These are phyloP conservation scores for Andrena camellia DNA, from an alignment of 2,888 invertebrate species.

Conservation along the genomic window DNA sequence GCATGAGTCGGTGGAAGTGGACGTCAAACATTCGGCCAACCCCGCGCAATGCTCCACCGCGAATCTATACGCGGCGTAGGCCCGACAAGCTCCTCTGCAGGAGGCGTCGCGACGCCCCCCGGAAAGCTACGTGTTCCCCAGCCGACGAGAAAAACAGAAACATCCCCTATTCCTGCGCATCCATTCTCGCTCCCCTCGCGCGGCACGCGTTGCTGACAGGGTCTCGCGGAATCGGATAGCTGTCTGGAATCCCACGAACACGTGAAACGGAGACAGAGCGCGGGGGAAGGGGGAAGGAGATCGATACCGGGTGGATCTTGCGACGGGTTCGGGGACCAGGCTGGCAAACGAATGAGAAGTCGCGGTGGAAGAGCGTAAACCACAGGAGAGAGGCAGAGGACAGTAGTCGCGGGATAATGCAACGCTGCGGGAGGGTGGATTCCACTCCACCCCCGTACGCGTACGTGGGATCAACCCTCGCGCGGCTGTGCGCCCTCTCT, in stretches of 20 bases:
- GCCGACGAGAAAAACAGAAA: background rate
- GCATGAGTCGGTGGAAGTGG: too few relatives aligned
- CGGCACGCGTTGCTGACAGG: slow-evolving; percentile 30
- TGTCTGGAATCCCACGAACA: slow-evolving; percentile 29
- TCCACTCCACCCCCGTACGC: slow-evolving; percentile 4
- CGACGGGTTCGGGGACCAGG: background rate
- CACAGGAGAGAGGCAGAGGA: slow-evolving; percentile 13
- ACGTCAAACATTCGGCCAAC: too few relatives aligned
- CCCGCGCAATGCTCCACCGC: too few relatives aligned
- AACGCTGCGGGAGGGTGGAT: slow-evolving; percentile 25
- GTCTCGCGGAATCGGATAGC: slow-evolving; percentile 49
- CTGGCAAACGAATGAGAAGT: slow-evolving; percentile 32
- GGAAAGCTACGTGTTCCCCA: background rate
- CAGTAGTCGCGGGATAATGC: slow-evolving; percentile 42
- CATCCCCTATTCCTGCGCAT: background rate
- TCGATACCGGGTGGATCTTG: slow-evolving; percentile 45
- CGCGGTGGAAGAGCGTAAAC: slow-evolving; percentile 46
- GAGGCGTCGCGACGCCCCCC: too few relatives aligned
- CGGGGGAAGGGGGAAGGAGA: background rate
- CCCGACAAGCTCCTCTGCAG: too few relatives aligned
- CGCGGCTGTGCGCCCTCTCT: background rate
- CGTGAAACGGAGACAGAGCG: background rate
- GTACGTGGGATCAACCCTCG: slow-evolving; percentile 19
- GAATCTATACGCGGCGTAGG: too few relatives aligned
- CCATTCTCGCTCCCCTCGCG: background rate